Evolutionary conservation across 2,797 vertebrate genomes (phyloP), one percentile per base, ranked within the genome.

Genomic region (Pseudochirops cupreus): DNA sequence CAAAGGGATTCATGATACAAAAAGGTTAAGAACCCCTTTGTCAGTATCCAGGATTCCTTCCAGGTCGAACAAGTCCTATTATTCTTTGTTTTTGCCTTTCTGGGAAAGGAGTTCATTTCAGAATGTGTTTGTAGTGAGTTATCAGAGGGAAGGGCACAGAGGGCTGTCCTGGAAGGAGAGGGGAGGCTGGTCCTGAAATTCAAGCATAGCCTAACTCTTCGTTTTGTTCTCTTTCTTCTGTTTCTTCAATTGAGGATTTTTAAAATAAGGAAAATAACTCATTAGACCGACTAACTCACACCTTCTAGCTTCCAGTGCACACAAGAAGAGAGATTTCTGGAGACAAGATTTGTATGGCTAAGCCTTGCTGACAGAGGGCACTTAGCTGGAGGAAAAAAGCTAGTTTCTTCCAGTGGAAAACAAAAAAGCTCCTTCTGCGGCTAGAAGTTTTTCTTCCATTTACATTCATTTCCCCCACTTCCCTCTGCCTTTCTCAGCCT

Each of bases 311-410:
- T 54, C 5, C 26, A 54, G 89, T 90, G 26, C 29, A 54, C 89
- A 53, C 29, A 18, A 54, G 89, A 52, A n/a, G 11, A 90, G 46
- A 90, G 21, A 50, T 74, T 90, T 53, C 29, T 54, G 1, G 4
- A 90, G n/a, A 54, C 52, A 90, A 50, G 53, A 74, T 74, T 74
- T 74, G 67, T 74, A n/a, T 9, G n/a, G 67, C 67, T 74, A 74
- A 74, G 67, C n/a, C n/a, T 74, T 74, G n/a, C 67, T 74, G n/a
- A n/a, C 67, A 74, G n/a, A 74, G 67, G 67, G 67, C n/a, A 74
- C 67, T 74, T 74, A 24, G 67, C n/a, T 74, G 67, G 21, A 74
- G 67, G n/a, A 39, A 74, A 39, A 39, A 74, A 74, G n/a, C 67
- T 39, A 39, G 67, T n/a, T 39, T 6, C n/a, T 74, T 74, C n/a